Percentiles rank a stretch among this genome's conserved stretches.
Evolutionary conservation across 2,113 vertebrate genomes (phyloP).

Genomic region (Gymnarchus niloticus): DNA sequence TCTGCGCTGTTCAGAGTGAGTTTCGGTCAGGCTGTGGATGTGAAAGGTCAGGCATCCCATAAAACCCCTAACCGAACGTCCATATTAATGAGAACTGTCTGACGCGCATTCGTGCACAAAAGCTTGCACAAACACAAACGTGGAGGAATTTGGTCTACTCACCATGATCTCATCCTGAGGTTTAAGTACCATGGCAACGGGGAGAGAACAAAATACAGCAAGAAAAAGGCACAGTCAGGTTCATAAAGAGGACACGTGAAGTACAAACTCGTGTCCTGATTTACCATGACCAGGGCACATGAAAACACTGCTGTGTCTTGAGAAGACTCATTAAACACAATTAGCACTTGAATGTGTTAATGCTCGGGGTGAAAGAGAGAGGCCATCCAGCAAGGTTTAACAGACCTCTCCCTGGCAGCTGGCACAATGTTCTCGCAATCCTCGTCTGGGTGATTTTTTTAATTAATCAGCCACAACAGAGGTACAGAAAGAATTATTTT

Average conservation of each 20-base stretch:
- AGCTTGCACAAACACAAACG: constrained; percentile 1
- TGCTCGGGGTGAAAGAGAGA: background rate
- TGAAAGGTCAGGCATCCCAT: background rate
- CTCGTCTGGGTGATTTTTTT: too few relatives aligned
- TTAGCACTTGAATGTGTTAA: background rate
- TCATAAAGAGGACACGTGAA: constrained; percentile 19
- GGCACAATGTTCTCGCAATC: too few relatives aligned
- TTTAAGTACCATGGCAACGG: constrained; percentile 75
- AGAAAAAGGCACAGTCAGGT: constrained; percentile 44
- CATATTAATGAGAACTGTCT: background rate
- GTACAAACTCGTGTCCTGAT: background rate
- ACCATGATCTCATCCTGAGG: constrained; percentile 87
- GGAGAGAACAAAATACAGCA: constrained; percentile 61
- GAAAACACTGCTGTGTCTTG: background rate
- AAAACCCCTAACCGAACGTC: background rate
- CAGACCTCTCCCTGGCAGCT: background rate
- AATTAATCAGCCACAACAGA: too few relatives aligned
- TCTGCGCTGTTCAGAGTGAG: background rate
- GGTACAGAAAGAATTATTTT: too few relatives aligned
- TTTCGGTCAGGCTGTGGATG: background rate
- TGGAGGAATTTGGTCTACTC: constrained; percentile 60
- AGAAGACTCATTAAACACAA: background rate
- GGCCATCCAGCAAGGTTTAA: background rate
- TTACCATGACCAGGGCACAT: background rate
- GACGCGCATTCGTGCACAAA: background rate